Evolutionary conservation across 2,888 invertebrate genomes (phyloP).

Genomic region (Schizaphis graminum): DNA sequence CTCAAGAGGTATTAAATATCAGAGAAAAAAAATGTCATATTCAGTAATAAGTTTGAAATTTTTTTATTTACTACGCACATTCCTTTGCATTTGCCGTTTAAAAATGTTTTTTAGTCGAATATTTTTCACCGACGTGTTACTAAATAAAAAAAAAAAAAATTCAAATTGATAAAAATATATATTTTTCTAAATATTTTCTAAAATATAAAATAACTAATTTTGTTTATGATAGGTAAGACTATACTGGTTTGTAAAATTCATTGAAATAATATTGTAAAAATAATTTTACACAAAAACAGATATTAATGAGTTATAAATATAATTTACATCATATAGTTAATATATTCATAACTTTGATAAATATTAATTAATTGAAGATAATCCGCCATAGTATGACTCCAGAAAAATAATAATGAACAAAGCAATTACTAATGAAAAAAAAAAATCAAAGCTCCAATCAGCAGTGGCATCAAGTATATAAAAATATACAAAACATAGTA

Average conservation of each 20-base stretch:
- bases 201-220: neutral
- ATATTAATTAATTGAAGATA: neutral
- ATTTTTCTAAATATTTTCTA: neutral
- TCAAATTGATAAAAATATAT: neutral
- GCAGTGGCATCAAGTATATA: conserved; percentile 58
- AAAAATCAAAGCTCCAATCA: conserved; percentile 62
- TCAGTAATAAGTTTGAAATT: neutral
- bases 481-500: conserved; percentile 66
- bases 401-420: conserved; percentile 38
- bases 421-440: conserved; percentile 27
- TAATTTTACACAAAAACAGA: neutral
- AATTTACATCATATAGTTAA: neutral
- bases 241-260: neutral
- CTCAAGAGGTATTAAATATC: neutral
- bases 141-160: neutral
- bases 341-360: neutral
- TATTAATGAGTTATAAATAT: neutral
- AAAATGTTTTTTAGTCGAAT: neutral
- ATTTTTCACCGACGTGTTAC: neutral
- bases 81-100: neutral
- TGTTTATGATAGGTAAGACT: neutral
- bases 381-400: neutral
- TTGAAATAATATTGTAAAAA: neutral
- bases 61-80: neutral
- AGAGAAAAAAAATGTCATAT: neutral